Conservation (phyloP, 2,888 invertebrate species). For the Autographa gamma region DNA sequence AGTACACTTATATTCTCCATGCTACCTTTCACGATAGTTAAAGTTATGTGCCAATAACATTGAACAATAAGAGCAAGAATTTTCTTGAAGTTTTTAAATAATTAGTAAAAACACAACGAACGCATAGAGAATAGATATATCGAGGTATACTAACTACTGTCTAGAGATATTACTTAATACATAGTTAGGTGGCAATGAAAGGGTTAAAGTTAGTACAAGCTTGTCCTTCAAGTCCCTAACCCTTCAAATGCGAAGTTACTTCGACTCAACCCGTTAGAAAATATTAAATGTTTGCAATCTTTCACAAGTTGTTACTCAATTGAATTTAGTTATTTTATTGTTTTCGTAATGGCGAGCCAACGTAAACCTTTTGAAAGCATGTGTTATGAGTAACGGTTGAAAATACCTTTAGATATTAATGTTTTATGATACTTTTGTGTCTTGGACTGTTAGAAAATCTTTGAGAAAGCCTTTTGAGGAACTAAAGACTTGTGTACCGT, state of each 20-base stretch:
- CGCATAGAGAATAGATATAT: too few relatives aligned
- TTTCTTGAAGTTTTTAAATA: too few relatives aligned
- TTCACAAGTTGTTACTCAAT: conserved; percentile 33
- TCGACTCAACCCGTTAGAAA: conserved; percentile 31
- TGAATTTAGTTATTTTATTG: conserved; percentile 41
- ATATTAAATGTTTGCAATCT: conserved; percentile 21
- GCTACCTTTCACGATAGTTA: too few relatives aligned
- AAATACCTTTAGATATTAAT: not conserved
- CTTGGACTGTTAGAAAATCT: not conserved
- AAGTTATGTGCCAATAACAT: too few relatives aligned
- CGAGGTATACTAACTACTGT: too few relatives aligned
- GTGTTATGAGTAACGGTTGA: not conserved
- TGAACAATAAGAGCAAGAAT: too few relatives aligned
- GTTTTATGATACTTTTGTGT: not conserved
- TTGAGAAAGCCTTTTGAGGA: not conserved
- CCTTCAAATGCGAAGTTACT: conserved; percentile 18
- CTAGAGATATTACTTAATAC: too few relatives aligned
- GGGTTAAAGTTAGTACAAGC: not conserved
- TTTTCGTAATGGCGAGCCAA: not conserved
- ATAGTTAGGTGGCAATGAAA: too few relatives aligned
- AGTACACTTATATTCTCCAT: too few relatives aligned
- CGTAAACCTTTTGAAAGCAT: not conserved
- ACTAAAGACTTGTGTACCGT: not conserved
- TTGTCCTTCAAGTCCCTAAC: not conserved
- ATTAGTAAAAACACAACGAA: too few relatives aligned